These are phyloP conservation scores for Acanthiza pusilla DNA, from an alignment of 2,797 vertebrate genomes.

Conservation along the genomic window DNA sequence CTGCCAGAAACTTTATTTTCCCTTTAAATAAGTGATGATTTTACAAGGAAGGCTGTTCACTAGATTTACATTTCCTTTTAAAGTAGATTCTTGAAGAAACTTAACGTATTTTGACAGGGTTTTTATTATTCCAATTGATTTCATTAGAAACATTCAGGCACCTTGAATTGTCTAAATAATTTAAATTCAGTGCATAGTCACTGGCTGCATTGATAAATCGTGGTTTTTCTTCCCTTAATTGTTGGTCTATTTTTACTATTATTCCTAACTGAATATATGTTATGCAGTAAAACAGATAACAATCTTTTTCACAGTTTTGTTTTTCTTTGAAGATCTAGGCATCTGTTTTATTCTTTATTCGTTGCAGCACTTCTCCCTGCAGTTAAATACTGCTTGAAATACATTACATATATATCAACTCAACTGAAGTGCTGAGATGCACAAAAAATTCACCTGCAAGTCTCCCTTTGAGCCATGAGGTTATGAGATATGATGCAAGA, in stretches of 20 bases:
- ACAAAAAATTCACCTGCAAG: neutral
- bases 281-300: neutral
- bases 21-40: neutral
- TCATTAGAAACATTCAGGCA: neutral
- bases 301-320: neutral
- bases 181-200: neutral
- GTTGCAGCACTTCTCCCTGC: neutral
- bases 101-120: neutral
- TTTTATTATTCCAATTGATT: neutral
- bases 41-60: neutral
- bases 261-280: neutral
- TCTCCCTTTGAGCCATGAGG: neutral
- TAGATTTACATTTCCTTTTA: neutral
- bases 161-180: neutral
- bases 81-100: neutral
- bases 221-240: accelerated
- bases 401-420: neutral
- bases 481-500: neutral
- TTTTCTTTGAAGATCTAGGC: neutral
- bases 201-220: neutral
- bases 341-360: neutral
- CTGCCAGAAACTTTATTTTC: neutral
- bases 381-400: neutral
- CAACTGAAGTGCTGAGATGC: neutral
- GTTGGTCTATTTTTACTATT: neutral